Conservation (phyloP, 2,888 invertebrate genomes). For the Agonopterix heracliana region DNA sequence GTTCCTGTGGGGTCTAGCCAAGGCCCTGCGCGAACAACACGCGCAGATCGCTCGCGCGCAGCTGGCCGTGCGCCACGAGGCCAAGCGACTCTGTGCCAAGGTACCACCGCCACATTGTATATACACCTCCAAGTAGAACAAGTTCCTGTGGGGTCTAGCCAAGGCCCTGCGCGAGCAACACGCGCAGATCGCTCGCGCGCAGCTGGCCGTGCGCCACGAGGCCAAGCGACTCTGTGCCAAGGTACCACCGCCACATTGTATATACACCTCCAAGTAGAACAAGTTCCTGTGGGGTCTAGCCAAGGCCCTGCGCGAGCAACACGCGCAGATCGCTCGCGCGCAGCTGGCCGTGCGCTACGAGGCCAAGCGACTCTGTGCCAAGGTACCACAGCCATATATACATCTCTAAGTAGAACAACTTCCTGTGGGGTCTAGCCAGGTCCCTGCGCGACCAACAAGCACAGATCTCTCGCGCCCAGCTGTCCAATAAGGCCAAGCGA, state of each 20-base stretch:
- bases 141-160: slow-evolving; percentile 58
- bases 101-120: slow-evolving; percentile 26
- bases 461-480: slow-evolving; percentile 44
- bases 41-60: slow-evolving; percentile 41
- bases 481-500: slow-evolving; percentile 12
- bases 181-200: slow-evolving; percentile 38
- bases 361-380: too few species aligned
- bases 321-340: slow-evolving; percentile 40
- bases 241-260: too few species aligned
- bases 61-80: slow-evolving; percentile 36
- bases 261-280: slow-evolving; percentile 27
- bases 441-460: slow-evolving; percentile 47
- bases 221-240: too few species aligned
- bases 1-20: slow-evolving; percentile 58
- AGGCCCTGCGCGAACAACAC: slow-evolving; percentile 48
- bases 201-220: slow-evolving; percentile 30
- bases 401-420: slow-evolving; percentile 35
- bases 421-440: slow-evolving; percentile 55
- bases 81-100: slow-evolving; percentile 38
- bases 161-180: slow-evolving; percentile 48
- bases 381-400: too few species aligned
- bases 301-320: slow-evolving; percentile 45
- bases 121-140: slow-evolving; percentile 28
- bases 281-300: slow-evolving; percentile 59
- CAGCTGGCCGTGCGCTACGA: slow-evolving; percentile 32